Evolutionary conservation across 2,888 invertebrate species (phyloP), one percentile per base, ranked within the genome.

Genomic region (Bugulina stolonifera): DNA sequence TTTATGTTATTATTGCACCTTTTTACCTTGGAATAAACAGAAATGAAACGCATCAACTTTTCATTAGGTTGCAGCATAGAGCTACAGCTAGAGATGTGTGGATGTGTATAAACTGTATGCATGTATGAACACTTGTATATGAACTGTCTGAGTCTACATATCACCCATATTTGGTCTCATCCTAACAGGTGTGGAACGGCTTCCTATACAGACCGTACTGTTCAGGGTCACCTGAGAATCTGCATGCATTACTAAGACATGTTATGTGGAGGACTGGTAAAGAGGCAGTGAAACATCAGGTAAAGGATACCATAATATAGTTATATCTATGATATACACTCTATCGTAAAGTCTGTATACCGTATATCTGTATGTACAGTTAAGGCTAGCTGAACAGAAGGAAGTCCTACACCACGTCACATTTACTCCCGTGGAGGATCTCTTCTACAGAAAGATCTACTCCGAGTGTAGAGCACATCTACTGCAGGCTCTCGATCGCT

Each of bases 201-300:
- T 79, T 87, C 25, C 78, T 89, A 10, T 87, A 85, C 75, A 80
- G 85, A 64, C 88, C 89, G 0, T 89, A 86, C 77, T 81, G 85
- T 71, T 77, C 83, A 57, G 82, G 81, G 25, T 86, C 87, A 71
- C 78, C 80, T 35, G 82, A 84, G 58, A 85, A 87, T 0, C 81
- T 90, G 80, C 81, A 86, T 73, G 77, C 86, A 29, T 85, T 89
- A 70, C 80, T 90, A 73, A 83, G 87, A 0, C 82, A 86, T 72
- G 82, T 89, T 70, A 81, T 91, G 84, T 91, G 91, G 91, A 86
- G 92, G 70, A 90, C 89, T 18, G 86, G 88, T 54, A 91, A 91
- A 82, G 82, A 84, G 2, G 88, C 89, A 80, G 90, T 92, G 1
- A 78, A 88, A 54, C 85, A 89, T 74, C 90, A 91, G 86, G 86